phyloP scores from a whole-genome alignment of 2,797 vertebrate species.

The Sebastes dallii region DNA sequence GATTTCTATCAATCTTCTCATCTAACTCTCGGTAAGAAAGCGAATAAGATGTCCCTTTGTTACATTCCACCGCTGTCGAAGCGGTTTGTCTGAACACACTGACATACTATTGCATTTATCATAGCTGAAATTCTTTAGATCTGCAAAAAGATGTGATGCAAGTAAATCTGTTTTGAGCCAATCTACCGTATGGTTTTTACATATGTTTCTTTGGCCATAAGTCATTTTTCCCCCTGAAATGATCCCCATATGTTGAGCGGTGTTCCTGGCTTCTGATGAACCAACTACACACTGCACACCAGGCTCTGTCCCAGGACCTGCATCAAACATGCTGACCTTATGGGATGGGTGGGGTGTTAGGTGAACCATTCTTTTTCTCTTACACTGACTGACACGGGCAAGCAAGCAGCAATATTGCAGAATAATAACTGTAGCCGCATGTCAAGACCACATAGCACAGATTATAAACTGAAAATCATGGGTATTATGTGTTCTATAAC shows the following conservation, averaged over 20 bases:
- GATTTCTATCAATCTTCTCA: neutral
- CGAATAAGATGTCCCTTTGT: neutral
- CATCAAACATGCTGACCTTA: constrained; percentile 43
- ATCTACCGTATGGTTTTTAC: constrained; percentile 53
- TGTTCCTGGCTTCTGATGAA: constrained; percentile 70
- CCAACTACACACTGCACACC: constrained; percentile 41
- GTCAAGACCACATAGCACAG: constrained; percentile 54
- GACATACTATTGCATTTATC: constrained; percentile 9
- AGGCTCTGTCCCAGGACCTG: constrained; percentile 32
- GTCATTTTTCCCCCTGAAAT: constrained; percentile 58
- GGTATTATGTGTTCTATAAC: constrained; percentile 51
- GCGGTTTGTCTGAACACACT: neutral
- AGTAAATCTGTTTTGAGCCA: constrained; percentile 70
- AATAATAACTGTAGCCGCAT: constrained; percentile 51
- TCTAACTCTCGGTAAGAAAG: neutral
- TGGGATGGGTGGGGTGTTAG: constrained; percentile 32
- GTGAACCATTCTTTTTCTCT: neutral
- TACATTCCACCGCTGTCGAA: neutral
- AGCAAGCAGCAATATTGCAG: constrained; percentile 30
- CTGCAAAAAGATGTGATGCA: constrained; percentile 27
- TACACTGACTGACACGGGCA: constrained; percentile 18
- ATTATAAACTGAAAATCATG: constrained; percentile 48
- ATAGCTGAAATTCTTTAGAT: constrained; percentile 28
- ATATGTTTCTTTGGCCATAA: constrained; percentile 67
- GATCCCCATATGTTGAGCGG: constrained; percentile 73